Evolutionary conservation across 2,113 vertebrate species (phyloP).

Genomic region (Chloropsis cyanopogon): DNA sequence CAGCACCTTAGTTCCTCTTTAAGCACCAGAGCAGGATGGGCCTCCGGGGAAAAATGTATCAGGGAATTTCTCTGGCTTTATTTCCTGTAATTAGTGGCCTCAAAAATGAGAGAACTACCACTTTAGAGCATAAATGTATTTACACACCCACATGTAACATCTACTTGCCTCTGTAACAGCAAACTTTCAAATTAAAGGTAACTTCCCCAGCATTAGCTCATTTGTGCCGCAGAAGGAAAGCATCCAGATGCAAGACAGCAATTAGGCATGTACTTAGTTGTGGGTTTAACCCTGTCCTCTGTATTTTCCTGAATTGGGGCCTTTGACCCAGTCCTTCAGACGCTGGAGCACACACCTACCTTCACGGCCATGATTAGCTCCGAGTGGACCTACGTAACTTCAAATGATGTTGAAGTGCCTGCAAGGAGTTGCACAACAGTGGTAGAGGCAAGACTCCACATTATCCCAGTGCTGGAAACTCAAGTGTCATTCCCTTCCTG

Average conservation of each 20-base stretch:
- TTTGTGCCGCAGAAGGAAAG: constrained; percentile 15
- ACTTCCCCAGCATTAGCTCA: constrained; percentile 26
- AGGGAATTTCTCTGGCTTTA: constrained; percentile 62
- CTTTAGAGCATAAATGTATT: constrained; percentile 45
- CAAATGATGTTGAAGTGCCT: background rate
- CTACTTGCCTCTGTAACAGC: constrained; percentile 42
- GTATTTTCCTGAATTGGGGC: constrained; percentile 13
- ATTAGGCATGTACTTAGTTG: constrained; percentile 50
- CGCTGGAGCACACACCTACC: constrained; percentile 28
- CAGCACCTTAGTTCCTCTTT: constrained; percentile 15
- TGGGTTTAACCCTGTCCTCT: constrained; percentile 31
- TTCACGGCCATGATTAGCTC: background rate
- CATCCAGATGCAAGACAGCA: constrained; percentile 29
- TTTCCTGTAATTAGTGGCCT: constrained; percentile 61
- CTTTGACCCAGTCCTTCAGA: constrained; percentile 51
- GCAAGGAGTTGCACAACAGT: background rate
- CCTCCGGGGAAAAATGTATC: constrained; percentile 39
- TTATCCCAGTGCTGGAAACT: background rate
- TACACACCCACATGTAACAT: constrained; percentile 31
- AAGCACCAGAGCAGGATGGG: background rate
- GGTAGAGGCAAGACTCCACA: background rate
- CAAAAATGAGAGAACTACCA: constrained; percentile 50
- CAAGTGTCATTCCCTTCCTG: background rate
- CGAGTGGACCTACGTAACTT: background rate
- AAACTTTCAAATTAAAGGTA: constrained; percentile 65